Evolutionary conservation across 2,888 invertebrate genomes (phyloP).

Genomic region (Myathropa florea): DNA sequence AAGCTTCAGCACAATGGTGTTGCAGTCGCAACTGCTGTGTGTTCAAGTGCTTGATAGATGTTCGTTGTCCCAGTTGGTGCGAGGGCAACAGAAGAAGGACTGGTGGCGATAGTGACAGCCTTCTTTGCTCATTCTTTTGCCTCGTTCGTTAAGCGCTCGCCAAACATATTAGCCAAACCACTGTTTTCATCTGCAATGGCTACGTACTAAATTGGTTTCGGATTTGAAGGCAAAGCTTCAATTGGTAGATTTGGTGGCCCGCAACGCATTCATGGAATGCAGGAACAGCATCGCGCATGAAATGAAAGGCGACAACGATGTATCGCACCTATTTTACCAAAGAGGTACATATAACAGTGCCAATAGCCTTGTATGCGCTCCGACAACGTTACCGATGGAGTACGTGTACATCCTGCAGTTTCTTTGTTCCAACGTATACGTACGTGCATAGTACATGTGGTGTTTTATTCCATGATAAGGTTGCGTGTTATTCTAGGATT

Average conservation of each 20-base stretch:
- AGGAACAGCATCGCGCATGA: not conserved
- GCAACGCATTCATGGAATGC: conserved; percentile 2
- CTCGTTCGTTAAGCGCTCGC: conserved; percentile 5
- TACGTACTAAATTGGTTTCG: conserved; percentile 28
- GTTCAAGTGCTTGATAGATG: conserved; percentile 57
- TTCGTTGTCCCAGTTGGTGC: conserved; percentile 36
- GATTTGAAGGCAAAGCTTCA: not conserved
- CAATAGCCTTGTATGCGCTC: conserved; percentile 1
- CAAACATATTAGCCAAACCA: conserved; percentile 50
- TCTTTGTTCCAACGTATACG: conserved; percentile 3
- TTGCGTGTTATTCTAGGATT: conserved; percentile 27
- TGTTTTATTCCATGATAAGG: conserved; percentile 25
- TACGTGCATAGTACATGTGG: not conserved
- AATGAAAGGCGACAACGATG: conserved; percentile 8
- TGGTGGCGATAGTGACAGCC: conserved; percentile 1
- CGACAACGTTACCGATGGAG: not conserved
- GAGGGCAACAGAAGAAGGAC: not conserved
- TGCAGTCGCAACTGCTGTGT: conserved; percentile 33
- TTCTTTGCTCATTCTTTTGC: conserved; percentile 23
- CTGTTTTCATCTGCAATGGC: conserved; percentile 26
- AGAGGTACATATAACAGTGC: not conserved
- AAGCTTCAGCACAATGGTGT: conserved; percentile 28
- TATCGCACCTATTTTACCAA: conserved; percentile 12
- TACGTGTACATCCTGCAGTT: not conserved
- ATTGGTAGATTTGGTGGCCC: not conserved